Percentiles rank a stretch among this genome's conserved stretches.
phyloP scores from a whole-genome alignment of 2,888 invertebrate species.

The Hoplodrina blanda region DNA sequence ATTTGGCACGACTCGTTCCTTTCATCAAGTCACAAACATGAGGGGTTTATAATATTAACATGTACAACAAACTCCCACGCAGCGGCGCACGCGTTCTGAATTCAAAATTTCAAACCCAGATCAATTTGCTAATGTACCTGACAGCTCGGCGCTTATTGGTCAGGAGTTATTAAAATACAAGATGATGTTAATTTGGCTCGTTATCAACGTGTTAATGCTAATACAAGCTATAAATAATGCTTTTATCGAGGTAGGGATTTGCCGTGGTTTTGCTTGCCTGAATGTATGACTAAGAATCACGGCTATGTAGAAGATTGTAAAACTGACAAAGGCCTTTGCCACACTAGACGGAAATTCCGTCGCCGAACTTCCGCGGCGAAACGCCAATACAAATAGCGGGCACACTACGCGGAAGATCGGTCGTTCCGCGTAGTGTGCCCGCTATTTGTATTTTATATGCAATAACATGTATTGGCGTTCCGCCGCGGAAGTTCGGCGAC shows the following conservation, averaged over 20 bases:
- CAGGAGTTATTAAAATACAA: slow-evolving; percentile 32
- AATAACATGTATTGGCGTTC: no score
- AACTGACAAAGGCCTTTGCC: no score
- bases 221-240: slow-evolving; percentile 51
- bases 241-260: slow-evolving; percentile 48
- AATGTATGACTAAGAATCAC: neutral
- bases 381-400: no score
- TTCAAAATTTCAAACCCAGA: slow-evolving; percentile 37
- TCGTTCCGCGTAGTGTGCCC: no score
- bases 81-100: slow-evolving; percentile 21
- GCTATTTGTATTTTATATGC: no score
- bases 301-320: no score
- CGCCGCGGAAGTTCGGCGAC: no score
- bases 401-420: no score
- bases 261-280: slow-evolving; percentile 41
- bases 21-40: slow-evolving; percentile 23
- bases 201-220: slow-evolving; percentile 49
- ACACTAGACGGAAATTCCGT: no score
- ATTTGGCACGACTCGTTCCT: slow-evolving; percentile 22
- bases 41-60: slow-evolving; percentile 30
- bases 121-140: slow-evolving; percentile 51
- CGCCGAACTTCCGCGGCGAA: no score
- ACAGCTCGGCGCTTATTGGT: slow-evolving; percentile 30
- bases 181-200: slow-evolving; percentile 33
- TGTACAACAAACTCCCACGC: slow-evolving; percentile 29